Base-by-base conservation (phyloP, 1,140 invertebrate species). In the Sarcophaga peregrina region DNA sequence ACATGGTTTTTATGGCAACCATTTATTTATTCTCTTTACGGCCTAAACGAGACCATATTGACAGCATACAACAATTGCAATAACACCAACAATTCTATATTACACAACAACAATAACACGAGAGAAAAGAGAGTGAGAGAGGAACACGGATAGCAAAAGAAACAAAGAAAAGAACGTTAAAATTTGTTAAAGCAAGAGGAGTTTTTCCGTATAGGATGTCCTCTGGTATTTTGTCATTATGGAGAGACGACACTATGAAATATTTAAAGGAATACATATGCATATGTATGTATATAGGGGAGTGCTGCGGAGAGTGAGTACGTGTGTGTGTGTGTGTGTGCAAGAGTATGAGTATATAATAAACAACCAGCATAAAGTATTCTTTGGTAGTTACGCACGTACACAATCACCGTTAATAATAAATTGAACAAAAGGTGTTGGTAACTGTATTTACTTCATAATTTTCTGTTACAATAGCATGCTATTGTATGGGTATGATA, bases 31-130 rank as follows among this genome's bases (percentile, higher is more conserved):
- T 9, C 62, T 68, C 62, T 68, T 68, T 68, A 68, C 62, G 62
- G 62, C 62, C 62, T 68, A 68, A 68, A 68, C 62, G 62, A 68
- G 62, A 68, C 62, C 62, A 68, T 68, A 68, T 68, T 68, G 62
- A 68, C 62, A 68, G 62, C 62, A 68, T 25, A 68, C 62, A 68
- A 68, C 62, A 68, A 68, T 9, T 20, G 7, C 62, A 68, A 25
- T 7, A 15, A 25, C 62, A 68, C 10, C 7, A 68, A 25, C 62
- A 68, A 37, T 4, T 37, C 25, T 37, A 37, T 37, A 37, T 37
- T 37, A 37, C 25, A 37, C 25, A 37, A 37, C 25, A 37, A 37
- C 25, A 37, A 37, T 37, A 37, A 37, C 25, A 37, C 25, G 4
- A 37, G 4, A 37, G 1, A 37, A 37, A 37, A 37, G 25, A 37